These are phyloP conservation scores for Eumeta japonica DNA, from an alignment of 1,140 invertebrate species.

Conservation along the genomic window DNA sequence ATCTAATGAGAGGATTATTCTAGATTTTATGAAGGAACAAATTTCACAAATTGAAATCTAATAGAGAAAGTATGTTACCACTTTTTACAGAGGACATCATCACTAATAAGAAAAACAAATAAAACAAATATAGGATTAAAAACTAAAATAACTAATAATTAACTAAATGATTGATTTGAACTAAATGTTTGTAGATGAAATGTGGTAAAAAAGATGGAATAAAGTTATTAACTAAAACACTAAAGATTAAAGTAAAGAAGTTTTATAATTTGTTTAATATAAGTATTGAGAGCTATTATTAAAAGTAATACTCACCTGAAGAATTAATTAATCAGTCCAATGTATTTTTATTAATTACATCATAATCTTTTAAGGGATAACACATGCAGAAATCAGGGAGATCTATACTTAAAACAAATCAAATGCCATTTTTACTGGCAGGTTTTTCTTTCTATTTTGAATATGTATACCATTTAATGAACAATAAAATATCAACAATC, in stretches of 20 bases:
- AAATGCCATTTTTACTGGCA: too few species aligned
- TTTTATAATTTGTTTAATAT: constrained; percentile 34
- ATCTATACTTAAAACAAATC: constrained; percentile 3
- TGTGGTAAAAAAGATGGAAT: constrained; percentile 1
- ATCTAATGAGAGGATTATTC: constrained; percentile 9
- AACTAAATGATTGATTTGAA: constrained; percentile 1
- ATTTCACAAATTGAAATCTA: constrained; percentile 14
- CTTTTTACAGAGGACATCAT: constrained; percentile 44
- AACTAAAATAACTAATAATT: constrained; percentile 4
- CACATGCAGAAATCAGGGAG: constrained; percentile 1
- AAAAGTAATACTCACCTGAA: too few species aligned
- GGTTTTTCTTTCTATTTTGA: too few species aligned
- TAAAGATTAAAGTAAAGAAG: constrained; percentile 10
- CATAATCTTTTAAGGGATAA: background rate
- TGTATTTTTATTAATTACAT: too few species aligned
- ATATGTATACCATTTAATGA: too few species aligned
- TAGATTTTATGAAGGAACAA: constrained; percentile 5
- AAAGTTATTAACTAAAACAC: too few species aligned
- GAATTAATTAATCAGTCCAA: too few species aligned
- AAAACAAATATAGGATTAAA: constrained; percentile 10
- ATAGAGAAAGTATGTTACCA: constrained; percentile 53
- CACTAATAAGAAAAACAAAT: constrained; percentile 21
- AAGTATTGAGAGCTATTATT: constrained; percentile 40
- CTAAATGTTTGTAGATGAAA: too few species aligned
- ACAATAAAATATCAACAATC: too few species aligned